Evolutionary conservation across 1,140 invertebrate genomes (phyloP), one percentile per base, ranked within the genome.

Genomic region (Saccostrea cuccullata): DNA sequence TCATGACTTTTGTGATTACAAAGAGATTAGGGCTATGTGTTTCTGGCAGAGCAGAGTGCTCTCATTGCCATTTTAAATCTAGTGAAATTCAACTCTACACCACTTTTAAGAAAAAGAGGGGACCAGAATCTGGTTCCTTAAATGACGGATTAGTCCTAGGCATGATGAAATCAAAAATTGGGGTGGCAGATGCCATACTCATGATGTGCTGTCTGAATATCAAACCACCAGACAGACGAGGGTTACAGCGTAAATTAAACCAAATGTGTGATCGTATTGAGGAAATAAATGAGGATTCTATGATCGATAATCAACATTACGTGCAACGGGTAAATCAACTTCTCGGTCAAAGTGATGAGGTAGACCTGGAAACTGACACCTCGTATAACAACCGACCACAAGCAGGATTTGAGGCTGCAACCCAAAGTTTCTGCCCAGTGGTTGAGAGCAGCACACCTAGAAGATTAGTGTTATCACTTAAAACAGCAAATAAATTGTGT

Each of bases 301-400:
- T n/a, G n/a, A n/a, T n/a, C n/a, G n/a, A n/a, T n/a, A n/a, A n/a
- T n/a, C n/a, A n/a, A n/a, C n/a, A n/a, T n/a, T n/a, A n/a, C n/a
- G n/a, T n/a, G n/a, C 2, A n/a, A 77, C 82, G 20, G 1, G 30
- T 55, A 86, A 86, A 55, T 15, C 55, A 36, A 55, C 9, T 40
- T 20, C 20, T 77, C 12, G 87, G 47, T 12, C 13, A 55, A 15
- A 60, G 82, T 2, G 64, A 84, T 5, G 15, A 15, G 2, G 55
- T 88, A 2, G 36, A 73, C 36, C 40, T 88, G 3, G 67, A 88
- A 26, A 82, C 70, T 20, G 87, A 85, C 56, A 58, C 84, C 3
- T 85, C 60, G 8, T 85, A 56, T 20, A 85, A 85, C 36, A 88
- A 88, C 13, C 17, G 87, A 26, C 47, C 60, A 0, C 64, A 85